Evolutionary conservation across 2,113 vertebrate genomes (phyloP).

Genomic region (Scopus umbretta): DNA sequence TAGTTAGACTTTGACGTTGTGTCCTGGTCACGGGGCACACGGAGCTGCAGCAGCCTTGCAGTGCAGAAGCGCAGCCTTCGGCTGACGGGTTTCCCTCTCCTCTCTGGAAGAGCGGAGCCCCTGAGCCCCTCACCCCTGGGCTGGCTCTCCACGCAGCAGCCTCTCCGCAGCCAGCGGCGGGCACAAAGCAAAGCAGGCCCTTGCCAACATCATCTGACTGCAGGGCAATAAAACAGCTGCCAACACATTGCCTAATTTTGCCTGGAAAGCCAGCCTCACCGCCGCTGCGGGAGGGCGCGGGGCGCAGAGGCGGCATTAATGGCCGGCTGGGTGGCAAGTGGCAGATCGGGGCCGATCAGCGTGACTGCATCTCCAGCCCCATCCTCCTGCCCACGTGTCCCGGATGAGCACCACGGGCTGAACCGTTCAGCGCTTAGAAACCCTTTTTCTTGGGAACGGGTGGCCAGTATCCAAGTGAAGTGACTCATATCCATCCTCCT

Average conservation of each 20-base stretch:
- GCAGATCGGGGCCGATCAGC: neutral
- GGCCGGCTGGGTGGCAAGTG: neutral
- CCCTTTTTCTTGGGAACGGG: neutral
- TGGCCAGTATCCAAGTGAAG: neutral
- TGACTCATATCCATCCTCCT: neutral
- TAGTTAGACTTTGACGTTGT: neutral
- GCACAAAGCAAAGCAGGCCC: neutral
- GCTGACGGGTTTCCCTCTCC: neutral
- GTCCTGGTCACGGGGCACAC: neutral
- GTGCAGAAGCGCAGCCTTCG: neutral
- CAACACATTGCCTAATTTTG: neutral
- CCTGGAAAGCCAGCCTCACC: neutral
- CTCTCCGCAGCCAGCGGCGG: neutral
- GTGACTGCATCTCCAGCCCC: neutral
- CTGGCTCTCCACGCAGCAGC: neutral
- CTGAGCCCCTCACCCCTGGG: neutral
- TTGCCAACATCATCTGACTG: neutral
- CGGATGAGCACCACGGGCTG: neutral
- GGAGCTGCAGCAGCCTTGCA: neutral
- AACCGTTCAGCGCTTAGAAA: neutral
- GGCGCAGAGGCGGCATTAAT: neutral
- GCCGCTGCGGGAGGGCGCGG: rapidly evolving
- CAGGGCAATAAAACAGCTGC: neutral
- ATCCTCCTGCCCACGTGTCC: neutral
- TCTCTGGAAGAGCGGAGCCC: neutral